Base-by-base conservation (phyloP, 2,797 vertebrate species). In the Lacerta bilineata region DNA sequence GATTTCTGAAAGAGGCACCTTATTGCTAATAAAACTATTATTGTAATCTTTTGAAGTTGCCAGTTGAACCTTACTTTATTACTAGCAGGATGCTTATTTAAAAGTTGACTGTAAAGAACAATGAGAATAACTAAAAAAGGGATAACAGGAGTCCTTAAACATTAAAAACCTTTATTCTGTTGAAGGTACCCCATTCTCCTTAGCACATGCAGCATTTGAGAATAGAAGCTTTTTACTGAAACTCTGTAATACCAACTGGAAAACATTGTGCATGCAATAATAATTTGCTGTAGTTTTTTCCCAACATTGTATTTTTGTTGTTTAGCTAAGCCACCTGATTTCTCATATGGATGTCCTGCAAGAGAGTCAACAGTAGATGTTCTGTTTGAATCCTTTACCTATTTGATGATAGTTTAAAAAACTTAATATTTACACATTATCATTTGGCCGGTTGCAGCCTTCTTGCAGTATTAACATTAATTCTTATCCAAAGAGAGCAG, bases 381-480 rank as follows among this genome's bases (percentile, higher is more conserved):
- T 74, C 83, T 25, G 10, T 84, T 23, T 74, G 55, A 23, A 41
- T 76, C 33, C 36, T 41, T 43, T 43, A 39, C 36, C 18, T 10
- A 4, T 76, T 18, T 66, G 75, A 78, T 68, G 18, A 50, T 78
- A 11, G 18, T 50, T 11, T 39, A 68, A 61, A 46, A 78, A 5
- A 69, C 61, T 66, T 86, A 15, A 68, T 78, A 46, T 43, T 39
- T 46, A 4, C 20, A 9, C 18, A 25, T 77, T 66, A 66, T 61
- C 59, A 11, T 77, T 36, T 74, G 39, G 18, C 4, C 59, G 66
- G 39, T n/a, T 36, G 55, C 46, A 85, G 23, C 33, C 74, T 46
- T 43, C 59, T 85, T 64, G 50, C 8, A 68, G 75, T 68, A 46
- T 25, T 86, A 76, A 77, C 59, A 43, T 29, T 74, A 74, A 84